Conservation (phyloP, 2,888 invertebrate genomes). For the Trichacis sp. region DNA sequence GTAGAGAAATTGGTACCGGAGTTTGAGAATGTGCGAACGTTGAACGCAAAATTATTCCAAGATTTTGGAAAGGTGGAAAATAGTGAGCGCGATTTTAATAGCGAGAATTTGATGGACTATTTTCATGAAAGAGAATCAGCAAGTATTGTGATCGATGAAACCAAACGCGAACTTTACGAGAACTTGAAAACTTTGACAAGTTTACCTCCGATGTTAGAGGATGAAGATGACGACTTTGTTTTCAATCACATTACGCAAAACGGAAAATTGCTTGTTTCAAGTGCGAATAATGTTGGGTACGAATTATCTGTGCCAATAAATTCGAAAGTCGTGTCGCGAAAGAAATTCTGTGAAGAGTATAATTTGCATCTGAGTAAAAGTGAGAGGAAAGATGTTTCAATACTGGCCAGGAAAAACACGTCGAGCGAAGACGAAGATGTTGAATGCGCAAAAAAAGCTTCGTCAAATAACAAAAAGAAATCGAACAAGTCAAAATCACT, state of each 20-base stretch:
- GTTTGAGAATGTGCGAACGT: slow-evolving; percentile 48
- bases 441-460: not conserved
- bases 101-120: slow-evolving; percentile 52
- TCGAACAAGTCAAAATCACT: not conserved
- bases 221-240: slow-evolving; percentile 47
- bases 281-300: too few relatives aligned
- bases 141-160: slow-evolving; percentile 5
- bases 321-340: slow-evolving; percentile 9
- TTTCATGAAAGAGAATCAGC: slow-evolving; percentile 46
- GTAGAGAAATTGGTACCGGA: slow-evolving; percentile 57
- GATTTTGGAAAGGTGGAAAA: slow-evolving; percentile 41
- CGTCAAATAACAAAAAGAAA: not conserved
- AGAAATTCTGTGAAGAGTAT: slow-evolving; percentile 41
- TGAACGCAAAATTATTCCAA: slow-evolving; percentile 45
- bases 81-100: slow-evolving; percentile 7
- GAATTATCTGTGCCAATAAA: slow-evolving; percentile 2
- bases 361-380: slow-evolving; percentile 42
- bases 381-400: slow-evolving; percentile 48
- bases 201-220: not conserved
- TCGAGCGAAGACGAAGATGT: slow-evolving; percentile 19
- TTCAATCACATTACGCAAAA: slow-evolving; percentile 50
- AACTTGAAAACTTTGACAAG: slow-evolving; percentile 5
- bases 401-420: too few relatives aligned
- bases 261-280: slow-evolving; percentile 47
- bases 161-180: slow-evolving; percentile 47